phyloP scores from a whole-genome alignment of 2,797 vertebrate species.

The Channa striata region DNA sequence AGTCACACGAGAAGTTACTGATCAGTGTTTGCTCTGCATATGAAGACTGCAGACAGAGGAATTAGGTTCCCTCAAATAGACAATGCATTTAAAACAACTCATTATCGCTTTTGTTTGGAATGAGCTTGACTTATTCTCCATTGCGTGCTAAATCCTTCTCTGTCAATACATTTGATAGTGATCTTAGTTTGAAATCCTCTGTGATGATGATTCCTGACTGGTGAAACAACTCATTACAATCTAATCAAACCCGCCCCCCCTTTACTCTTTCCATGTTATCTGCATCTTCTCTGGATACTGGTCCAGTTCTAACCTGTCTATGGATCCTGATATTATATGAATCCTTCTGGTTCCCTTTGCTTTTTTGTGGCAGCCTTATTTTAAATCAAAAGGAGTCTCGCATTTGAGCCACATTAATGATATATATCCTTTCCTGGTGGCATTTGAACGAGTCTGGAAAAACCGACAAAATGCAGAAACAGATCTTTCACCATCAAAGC shows the following conservation, averaged over 20 bases:
- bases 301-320: background rate
- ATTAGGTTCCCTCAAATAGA: constrained; percentile 54
- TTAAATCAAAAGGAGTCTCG: constrained; percentile 18
- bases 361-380: background rate
- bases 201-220: constrained; percentile 58
- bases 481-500: constrained; percentile 50
- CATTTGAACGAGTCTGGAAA: constrained; percentile 14
- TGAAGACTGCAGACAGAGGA: constrained; percentile 42
- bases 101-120: constrained; percentile 67
- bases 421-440: constrained; percentile 36
- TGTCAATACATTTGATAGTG: constrained; percentile 73
- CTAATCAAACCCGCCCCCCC: constrained; percentile 74
- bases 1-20: constrained; percentile 35
- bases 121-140: constrained; percentile 52
- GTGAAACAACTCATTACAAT: constrained; percentile 76
- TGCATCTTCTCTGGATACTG: background rate
- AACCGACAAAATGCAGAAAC: constrained; percentile 15
- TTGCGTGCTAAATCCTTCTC: constrained; percentile 68
- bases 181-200: constrained; percentile 73
- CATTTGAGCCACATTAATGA: constrained; percentile 57
- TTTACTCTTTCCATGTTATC: no score
- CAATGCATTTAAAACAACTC: constrained; percentile 71
- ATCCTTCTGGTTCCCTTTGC: constrained; percentile 7
- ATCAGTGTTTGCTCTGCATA: constrained; percentile 50
- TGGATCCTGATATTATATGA: background rate